Percentiles rank a stretch among this genome's conserved stretches.
These are phyloP conservation scores for Hermaeophaga mercurialis DNA, from an alignment of 2,888 invertebrate genomes.

Conservation along the genomic window DNA sequence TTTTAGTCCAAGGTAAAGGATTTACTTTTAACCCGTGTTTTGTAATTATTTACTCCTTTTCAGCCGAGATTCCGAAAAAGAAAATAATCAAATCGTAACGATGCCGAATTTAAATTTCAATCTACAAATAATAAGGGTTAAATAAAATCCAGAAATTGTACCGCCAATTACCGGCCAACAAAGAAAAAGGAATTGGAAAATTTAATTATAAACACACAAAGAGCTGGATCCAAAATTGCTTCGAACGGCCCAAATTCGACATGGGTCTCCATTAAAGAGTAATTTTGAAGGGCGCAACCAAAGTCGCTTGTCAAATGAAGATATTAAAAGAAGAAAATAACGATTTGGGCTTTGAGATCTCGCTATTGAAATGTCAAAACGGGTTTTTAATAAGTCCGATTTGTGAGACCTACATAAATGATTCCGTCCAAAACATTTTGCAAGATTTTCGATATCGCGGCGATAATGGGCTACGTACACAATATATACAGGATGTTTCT, in stretches of 20 bases:
- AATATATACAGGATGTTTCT: too few species aligned
- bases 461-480: too few species aligned
- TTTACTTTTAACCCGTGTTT: too few species aligned
- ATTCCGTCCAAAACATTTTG: too few species aligned
- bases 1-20: too few species aligned
- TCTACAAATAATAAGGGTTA: constrained; percentile 13
- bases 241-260: constrained; percentile 25
- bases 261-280: constrained; percentile 31
- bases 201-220: constrained; percentile 28
- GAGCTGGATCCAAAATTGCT: constrained; percentile 25
- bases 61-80: neutral
- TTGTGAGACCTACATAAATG: constrained; percentile 1
- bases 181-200: constrained; percentile 20
- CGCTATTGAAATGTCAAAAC: constrained; percentile 5
- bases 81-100: constrained; percentile 10
- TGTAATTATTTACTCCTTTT: neutral
- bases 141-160: constrained; percentile 16
- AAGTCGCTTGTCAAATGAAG: constrained; percentile 40
- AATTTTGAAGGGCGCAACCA: constrained; percentile 35
- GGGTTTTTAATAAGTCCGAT: constrained; percentile 15
- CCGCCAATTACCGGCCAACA: constrained; percentile 16
- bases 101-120: constrained; percentile 11
- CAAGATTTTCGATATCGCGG: too few species aligned
- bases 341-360: constrained; percentile 6
- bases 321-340: constrained; percentile 34